Base-by-base conservation (phyloP, 2,797 vertebrate genomes). In the Silurus aristotelis region DNA sequence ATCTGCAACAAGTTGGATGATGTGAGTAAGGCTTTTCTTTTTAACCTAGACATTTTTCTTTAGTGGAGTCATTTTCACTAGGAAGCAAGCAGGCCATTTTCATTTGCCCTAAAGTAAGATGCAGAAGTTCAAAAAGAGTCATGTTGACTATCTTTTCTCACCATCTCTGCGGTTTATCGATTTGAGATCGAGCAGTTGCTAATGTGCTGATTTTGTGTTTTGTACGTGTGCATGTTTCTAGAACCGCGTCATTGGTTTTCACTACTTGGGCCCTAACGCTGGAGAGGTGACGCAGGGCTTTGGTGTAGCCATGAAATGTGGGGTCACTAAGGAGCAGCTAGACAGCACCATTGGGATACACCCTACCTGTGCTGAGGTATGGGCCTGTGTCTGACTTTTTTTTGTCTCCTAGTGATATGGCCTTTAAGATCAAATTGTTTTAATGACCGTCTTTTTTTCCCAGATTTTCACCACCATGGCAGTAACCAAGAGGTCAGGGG, bases 231-330 rank as follows among this genome's bases (percentile, higher is more conserved):
- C 67, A 5, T 85, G 8, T 85, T 27, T 84, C 15, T 76, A 99
- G 98, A 93, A 97, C 2, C 95, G 97, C 70, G 97, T 99, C 82
- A 90, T 99, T 31, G 98, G 98, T 61, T 97, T 99, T 90, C 98
- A 99, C 85, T 92, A 99, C 89, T 93, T 99, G 76, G 98, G 98
- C 19, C 98, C 98, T 0, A 99, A 98, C 17, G 98, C 98, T 1
- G 98, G 98, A 0, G 98, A 99, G 93, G 94, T 99, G 86, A 99
- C 97, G 0, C 98, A 99, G 82, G 98, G 98, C 73, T 99, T 95
- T 79, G 97, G 97, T 13, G 94, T 90, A 1, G 97, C 98, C 71
- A 98, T 99, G 93, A 99, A 99, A 89, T 99, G 98, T 88, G 96
- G 98, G 0, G 92, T 94, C 73, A 99, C 97, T 15, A 99, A 99